Base-by-base conservation (phyloP, 2,797 vertebrate genomes). In the Gambelia wislizenii region DNA sequence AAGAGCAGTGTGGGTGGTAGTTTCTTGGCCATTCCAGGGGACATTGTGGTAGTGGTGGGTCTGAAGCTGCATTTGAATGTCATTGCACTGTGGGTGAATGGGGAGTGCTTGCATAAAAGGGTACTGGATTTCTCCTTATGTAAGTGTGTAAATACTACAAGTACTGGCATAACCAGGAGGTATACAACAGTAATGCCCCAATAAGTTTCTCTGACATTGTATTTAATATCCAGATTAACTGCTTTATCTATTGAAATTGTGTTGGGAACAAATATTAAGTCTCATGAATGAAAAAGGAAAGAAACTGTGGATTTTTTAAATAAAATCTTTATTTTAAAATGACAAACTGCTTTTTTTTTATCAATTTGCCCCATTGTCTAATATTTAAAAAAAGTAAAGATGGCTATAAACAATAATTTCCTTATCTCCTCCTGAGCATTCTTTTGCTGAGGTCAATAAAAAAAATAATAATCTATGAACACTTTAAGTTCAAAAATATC, bases 261-360 rank as follows among this genome's bases (percentile, higher is more conserved):
- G 87, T 88, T 78, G 49, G 72, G 92, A 91, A 49, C 70, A 77
- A 72, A 59, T 86, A 52, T 85, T 74, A 91, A 86, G 83, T 80
- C 83, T 25, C 78, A 59, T 44, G 70, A 82, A 67, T 20, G 27
- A 59, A 69, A 13, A 20, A 76, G 18, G 12, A 52, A 18, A 27
- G 18, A 3, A n/a, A 42, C 30, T 8, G 13, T 86, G 39, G 25
- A 25, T 30, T 16, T 18, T 56, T 42, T 89, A 12, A 78, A 69
- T 70, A 78, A 90, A 78, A 22, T 69, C 18, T 83, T 80, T 44
- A 44, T 79, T 75, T 80, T 39, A 77, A 76, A 86, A 76, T n/a
- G 25, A 30, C 30, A 67, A 16, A 64, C 33, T 67, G 13, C 20
- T 36, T 10, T 16, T 27, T 54, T 18, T 64, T 69, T 54, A 59